These are phyloP conservation scores for Mizuhopecten yessoensis DNA, from an alignment of 1,140 invertebrate genomes.

Conservation along the genomic window DNA sequence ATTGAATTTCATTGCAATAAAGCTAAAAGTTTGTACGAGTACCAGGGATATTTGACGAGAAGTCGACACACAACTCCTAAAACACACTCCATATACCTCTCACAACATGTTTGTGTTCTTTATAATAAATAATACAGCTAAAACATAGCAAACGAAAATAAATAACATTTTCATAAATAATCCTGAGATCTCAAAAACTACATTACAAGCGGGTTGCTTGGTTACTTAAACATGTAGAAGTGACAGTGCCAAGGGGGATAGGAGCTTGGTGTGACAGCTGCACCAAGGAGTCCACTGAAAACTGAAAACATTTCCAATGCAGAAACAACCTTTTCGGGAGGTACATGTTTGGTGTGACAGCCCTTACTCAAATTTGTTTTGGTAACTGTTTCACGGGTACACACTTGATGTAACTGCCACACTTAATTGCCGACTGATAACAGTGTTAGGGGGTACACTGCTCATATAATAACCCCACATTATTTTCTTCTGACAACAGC, in stretches of 20 bases:
- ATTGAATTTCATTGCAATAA: too few relatives aligned
- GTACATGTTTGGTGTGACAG: not conserved
- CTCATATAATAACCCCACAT: too few relatives aligned
- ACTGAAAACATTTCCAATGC: too few relatives aligned
- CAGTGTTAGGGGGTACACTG: too few relatives aligned
- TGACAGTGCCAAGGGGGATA: not conserved
- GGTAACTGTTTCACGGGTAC: too few relatives aligned
- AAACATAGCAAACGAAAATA: not conserved
- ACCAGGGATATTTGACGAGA: not conserved
- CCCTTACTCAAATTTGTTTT: too few relatives aligned
- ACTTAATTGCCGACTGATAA: too few relatives aligned
- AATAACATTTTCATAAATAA: conserved; percentile 34
- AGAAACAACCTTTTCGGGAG: not conserved
- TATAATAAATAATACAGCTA: conserved; percentile 36
- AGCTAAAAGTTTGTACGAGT: not conserved
- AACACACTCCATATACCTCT: not conserved
- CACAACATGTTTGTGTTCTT: conserved; percentile 15
- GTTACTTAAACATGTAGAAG: not conserved
- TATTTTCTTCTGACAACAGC: too few relatives aligned
- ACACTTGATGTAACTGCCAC: too few relatives aligned
- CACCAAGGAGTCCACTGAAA: not conserved
- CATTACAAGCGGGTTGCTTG: not conserved
- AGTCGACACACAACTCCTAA: not conserved
- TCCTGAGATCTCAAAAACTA: conserved; percentile 22
- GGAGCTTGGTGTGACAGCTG: not conserved